Base-by-base conservation (phyloP, 2,888 invertebrate genomes). In the Zootermopsis nevadensis region DNA sequence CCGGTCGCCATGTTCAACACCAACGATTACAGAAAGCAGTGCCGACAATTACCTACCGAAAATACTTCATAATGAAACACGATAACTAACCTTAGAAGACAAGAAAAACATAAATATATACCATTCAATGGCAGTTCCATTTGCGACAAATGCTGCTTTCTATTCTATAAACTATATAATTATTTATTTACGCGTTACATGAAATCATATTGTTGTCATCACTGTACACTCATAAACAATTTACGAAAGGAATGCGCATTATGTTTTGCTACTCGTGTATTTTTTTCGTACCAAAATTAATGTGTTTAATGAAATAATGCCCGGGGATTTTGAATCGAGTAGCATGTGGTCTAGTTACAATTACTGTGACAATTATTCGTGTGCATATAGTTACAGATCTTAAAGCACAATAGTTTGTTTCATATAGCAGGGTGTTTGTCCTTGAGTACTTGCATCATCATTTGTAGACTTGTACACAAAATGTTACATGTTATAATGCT, bases 291-390 rank as follows among this genome's bases (percentile, higher is more conserved):
- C 4, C n/a, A 35, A 60, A 60, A 35, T 35, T 79, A 27, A 19
- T n/a, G 60, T 79, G 33, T 79, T 79, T 55, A 27, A 38, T 24
- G 27, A 27, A 38, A 79, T 79, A 60, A 79, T 55, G 60, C 79
- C 79, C 79, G 79, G 79, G 60, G 30, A 60, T 79, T 79, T 79
- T 79, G 60, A 79, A 79, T 10, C 33, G 7, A 60, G 38, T 60
- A 35, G 35, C 66, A 66, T 66, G 79, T 12, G n/a, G 79, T n/a
- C 33, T 38, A 27, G n/a, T 60, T n/a, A n/a, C 24, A 60, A 60
- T 27, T 60, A 27, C 27, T n/a, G 27, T 60, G 6, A 8, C 8
- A 60, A 10, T 27, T 60, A 4, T 60, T 27, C 0, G 60, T 60
- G 7, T 60, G 12, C n/a, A 8, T 60, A 27, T 27, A 27, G 6